Evolutionary conservation across 2,113 vertebrate species (phyloP), one percentile per base, ranked within the genome.

Genomic region (Chlamydotis undulata): DNA sequence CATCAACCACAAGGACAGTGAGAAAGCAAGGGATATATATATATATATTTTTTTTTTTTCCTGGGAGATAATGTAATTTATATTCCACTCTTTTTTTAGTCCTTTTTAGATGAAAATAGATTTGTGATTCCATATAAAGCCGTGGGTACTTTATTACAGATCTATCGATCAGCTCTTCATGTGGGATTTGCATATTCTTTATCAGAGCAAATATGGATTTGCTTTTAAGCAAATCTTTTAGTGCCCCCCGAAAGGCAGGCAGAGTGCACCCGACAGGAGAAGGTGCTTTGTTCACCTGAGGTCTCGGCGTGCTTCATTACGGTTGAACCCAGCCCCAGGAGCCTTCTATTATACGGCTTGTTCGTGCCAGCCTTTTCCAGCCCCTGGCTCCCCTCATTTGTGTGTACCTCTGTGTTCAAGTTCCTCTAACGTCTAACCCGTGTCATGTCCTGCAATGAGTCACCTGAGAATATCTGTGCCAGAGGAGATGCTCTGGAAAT

Each of bases 221-320:
- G 50, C 28, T 84, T 91, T 91, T 61, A 81, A 91, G 25, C 14
- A 47, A 47, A 4, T 11, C 26, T 61, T 50, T 59, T 15, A 74
- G 15, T 19, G 4, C 10, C 19, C 18, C 23, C 18, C 0, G 0
- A 25, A 59, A 50, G 26, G 56, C 0, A 70, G 41, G 33, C 50
- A 63, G 63, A 70, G 18, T 4, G n/a, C 74, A 70, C 37, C 33
- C 6, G 31, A 41, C 11, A n/a, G 50, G n/a, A 84, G 26, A 80
- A 73, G 45, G 8, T 33, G 41, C 26, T 89, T 43, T 74, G 31
- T 6, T 59, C 37, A 23, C 37, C 33, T 53, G n/a, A 70, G 39
- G 43, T 52, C 68, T 63, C 64, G 17, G 7, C 0, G 0, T 39
- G 28, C 39, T 71, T 28, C 29, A 7, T 10, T 37, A 55, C 3